Base-by-base conservation (phyloP, 2,888 invertebrate genomes). In the Caenorhabditis sp. region DNA sequence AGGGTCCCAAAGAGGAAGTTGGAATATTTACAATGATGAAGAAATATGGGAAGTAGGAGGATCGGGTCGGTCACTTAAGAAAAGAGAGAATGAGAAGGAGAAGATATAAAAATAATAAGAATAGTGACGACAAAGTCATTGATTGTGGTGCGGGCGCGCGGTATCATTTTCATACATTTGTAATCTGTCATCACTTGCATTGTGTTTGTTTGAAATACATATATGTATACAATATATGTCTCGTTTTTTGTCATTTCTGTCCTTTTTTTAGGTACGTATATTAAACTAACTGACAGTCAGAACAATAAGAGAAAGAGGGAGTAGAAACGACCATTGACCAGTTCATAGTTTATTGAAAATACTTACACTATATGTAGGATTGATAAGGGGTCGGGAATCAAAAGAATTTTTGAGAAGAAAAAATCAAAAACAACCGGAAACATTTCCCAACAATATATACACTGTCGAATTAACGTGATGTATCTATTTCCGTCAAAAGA, bases 131-230 rank as follows among this genome's bases (percentile, higher is more conserved):
- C 12, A 43, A 43, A 43, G 43, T 43, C 43, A 43, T 43, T 43
- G 43, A 43, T 43, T 43, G 43, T 43, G 43, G 17, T 43, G 43
- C 43, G 43, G 31, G 17, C 43, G 43, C 43, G 43, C 43, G 43
- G 8, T 43, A 43, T 43, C 43, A 43, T 43, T 43, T 43, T 43
- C 43, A 43, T 43, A 43, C 43, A 43, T 43, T 43, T 43, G 43
- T 43, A 43, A 43, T 43, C 43, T 43, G 43, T 43, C 43, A 43
- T 43, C 43, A 43, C 43, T 43, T 43, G 43, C 43, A 43, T 43
- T 43, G 43, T 43, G 14, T 43, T 43, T 43, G 17, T 43, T 43
- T 43, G 17, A 43, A 43, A 43, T 43, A 43, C 43, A 43, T 43
- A 43, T 43, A 43, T 43, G 43, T 43, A 43, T 43, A 43, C 43